phyloP scores from a whole-genome alignment of 2,797 vertebrate species.

The Rhinichthys osculus region DNA sequence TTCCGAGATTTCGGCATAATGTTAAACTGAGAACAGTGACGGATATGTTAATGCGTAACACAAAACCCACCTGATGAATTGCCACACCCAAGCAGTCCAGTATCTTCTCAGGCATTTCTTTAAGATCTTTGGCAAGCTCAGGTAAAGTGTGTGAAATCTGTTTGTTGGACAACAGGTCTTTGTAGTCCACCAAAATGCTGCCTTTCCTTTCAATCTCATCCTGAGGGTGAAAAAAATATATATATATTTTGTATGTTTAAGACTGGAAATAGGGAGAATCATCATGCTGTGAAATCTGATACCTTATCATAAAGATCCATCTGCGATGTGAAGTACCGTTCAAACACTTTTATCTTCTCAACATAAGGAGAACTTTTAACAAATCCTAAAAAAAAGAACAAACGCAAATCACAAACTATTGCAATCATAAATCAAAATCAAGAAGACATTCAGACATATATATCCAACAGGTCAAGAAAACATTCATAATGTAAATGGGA shows the following conservation, averaged over 20 bases:
- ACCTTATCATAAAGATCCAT: constrained; percentile 97
- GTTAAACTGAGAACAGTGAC: not conserved
- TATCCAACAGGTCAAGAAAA: not conserved
- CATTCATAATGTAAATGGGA: not conserved
- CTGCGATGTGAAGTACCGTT: constrained; percentile 86
- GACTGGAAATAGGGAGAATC: not conserved
- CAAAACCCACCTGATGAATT: constrained; percentile 88
- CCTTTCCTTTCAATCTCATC: constrained; percentile 98
- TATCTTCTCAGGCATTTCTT: constrained; percentile 89
- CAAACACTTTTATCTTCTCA: constrained; percentile 92
- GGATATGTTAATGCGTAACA: not conserved
- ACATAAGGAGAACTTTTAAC: constrained; percentile 83
- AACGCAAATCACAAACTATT: not conserved
- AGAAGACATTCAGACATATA: not conserved
- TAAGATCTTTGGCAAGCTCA: constrained; percentile 81
- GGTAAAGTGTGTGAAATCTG: constrained; percentile 75
- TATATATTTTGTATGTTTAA: not conserved
- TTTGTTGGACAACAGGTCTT: constrained; percentile 82
- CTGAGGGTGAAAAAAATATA: constrained; percentile 67
- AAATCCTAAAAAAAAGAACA: constrained; percentile 79
- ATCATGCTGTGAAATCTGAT: constrained; percentile 49
- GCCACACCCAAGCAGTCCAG: constrained; percentile 92
- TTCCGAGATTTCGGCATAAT: not conserved
- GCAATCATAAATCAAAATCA: not conserved
- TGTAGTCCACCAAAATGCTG: constrained; percentile 94